A percentile compares a stretch with the other conserved stretches of the same genome.
Conservation (phyloP, 2,113 vertebrate species). For the Podocnemis expansa region DNA sequence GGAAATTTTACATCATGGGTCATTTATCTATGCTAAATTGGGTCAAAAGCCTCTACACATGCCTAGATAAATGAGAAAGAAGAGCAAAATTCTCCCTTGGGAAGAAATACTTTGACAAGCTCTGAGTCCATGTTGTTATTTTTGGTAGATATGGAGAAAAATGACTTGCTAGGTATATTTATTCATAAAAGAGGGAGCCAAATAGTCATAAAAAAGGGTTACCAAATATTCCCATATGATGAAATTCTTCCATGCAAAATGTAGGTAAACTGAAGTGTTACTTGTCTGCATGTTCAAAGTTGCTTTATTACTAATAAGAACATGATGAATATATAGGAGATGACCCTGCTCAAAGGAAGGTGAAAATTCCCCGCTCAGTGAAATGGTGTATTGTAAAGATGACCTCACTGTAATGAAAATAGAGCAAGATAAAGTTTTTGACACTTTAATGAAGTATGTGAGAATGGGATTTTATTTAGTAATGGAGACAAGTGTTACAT, state of each 20-base stretch:
- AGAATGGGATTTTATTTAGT: neutral
- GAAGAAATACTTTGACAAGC: slow-evolving; percentile 71
- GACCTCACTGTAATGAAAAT: rapidly evolving
- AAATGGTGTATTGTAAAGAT: neutral
- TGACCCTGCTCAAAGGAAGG: neutral
- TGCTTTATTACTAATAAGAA: neutral
- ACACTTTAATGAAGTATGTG: neutral
- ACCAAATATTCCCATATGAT: neutral
- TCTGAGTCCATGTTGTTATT: slow-evolving; percentile 70
- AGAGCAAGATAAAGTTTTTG: neutral
- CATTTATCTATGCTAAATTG: slow-evolving; percentile 96
- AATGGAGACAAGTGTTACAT: neutral
- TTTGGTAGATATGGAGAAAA: slow-evolving; percentile 46
- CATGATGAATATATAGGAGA: neutral
- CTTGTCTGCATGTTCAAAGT: neutral
- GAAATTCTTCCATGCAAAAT: neutral
- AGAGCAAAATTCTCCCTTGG: slow-evolving; percentile 76
- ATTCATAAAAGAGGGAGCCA: slow-evolving; percentile 58
- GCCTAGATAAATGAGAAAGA: slow-evolving; percentile 81
- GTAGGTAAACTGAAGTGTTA: neutral
- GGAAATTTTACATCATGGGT: slow-evolving; percentile 88
- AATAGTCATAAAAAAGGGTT: slow-evolving; percentile 20
- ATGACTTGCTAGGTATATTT: slow-evolving; percentile 6
- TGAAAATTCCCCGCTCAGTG: neutral
- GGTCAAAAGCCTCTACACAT: slow-evolving; percentile 87